These are phyloP conservation scores for Spisula subtruncata DNA, from an alignment of 2,888 invertebrate genomes.

Conservation along the genomic window DNA sequence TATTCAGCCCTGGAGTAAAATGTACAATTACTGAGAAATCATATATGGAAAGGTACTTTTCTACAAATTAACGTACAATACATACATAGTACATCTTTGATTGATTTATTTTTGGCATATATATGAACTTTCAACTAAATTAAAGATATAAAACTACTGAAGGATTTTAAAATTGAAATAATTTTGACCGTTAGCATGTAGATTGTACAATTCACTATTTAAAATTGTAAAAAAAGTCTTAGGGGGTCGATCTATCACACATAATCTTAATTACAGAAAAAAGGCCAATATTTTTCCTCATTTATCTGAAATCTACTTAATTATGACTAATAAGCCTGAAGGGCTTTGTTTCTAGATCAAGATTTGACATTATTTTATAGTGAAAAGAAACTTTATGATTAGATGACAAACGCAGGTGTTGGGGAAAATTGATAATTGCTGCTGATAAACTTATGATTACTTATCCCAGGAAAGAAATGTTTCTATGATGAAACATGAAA, in stretches of 20 bases:
- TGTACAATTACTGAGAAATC: too few species aligned
- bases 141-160: too few species aligned
- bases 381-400: not conserved
- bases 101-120: too few species aligned
- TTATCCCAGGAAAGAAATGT: not conserved
- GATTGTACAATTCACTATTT: too few species aligned
- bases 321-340: constrained; percentile 16
- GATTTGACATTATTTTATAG: not conserved
- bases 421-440: constrained; percentile 7
- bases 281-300: not conserved
- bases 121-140: too few species aligned
- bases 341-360: not conserved
- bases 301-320: not conserved
- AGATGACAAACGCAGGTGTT: not conserved
- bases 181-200: too few species aligned
- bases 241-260: too few species aligned
- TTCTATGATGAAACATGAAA: not conserved
- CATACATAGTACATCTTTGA: too few species aligned
- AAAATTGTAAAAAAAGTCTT: too few species aligned
- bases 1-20: not conserved
- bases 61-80: too few species aligned
- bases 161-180: too few species aligned
- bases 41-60: too few species aligned
- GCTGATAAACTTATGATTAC: not conserved
- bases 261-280: not conserved